Evolutionary conservation across 2,113 vertebrate genomes (phyloP), one percentile per base, ranked within the genome.

Genomic region (Spermophilus dauricus): DNA sequence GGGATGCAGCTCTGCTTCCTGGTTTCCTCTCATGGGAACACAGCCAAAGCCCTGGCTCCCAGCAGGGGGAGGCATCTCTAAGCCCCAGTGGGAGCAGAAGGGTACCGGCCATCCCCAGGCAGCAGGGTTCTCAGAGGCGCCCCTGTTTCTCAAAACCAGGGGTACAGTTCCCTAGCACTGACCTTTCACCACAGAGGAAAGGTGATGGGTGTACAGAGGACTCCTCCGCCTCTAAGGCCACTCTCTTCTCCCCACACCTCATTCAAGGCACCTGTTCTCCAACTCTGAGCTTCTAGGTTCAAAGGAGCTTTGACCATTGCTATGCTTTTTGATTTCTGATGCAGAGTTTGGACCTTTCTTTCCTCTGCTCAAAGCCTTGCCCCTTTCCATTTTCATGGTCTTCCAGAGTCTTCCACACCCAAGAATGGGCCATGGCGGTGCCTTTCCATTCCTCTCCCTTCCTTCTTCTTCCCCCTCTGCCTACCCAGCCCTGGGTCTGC

Each of bases 71-170:
- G 16, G 73, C 30, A 4, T 53, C 37, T 92, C 39, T 39, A 48
- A 18, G 14, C 30, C 34, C 86, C 78, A 53, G 76, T 37, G 80
- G 61, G 32, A 80, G 53, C 56, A 72, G 37, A 82, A 86, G 11
- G 30, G 18, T 7, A 2, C 39, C 0, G 1, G n/a, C 39, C n/a
- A 17, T 16, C 53, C 61, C 28, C 37, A 96, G 72, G 2, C 63
- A 34, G 28, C 39, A 30, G 67, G 30, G 30, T 24, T 72, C 65
- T 89, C 76, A 51, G 69, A 51, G 0, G 5, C 51, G 78, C 28
- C 22, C 58, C 39, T 87, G 30, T 92, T 91, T 85, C 81, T 91
- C 80, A 94, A 77, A 56, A 37, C 22, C 32, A 56, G 45, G 53
- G 39, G 30, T 5, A 0, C 3, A 85, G n/a, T 82, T 92, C 73